Evolutionary conservation across 2,888 invertebrate species (phyloP), one percentile per base, ranked within the genome.

Genomic region (Crematogaster levior): DNA sequence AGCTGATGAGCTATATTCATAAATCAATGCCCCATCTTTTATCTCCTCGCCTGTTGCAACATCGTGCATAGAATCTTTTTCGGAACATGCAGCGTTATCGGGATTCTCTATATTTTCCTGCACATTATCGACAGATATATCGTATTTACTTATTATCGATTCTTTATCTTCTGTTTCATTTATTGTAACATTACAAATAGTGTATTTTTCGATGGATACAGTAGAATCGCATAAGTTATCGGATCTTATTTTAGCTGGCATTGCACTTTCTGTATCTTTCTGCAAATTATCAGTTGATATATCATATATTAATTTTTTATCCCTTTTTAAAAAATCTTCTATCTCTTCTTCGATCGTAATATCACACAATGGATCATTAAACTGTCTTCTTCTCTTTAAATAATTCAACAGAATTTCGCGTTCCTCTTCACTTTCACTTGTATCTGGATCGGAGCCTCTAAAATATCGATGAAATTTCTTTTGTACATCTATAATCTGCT

Each of bases 341-440:
- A 5, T 12, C 9, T 30, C 48, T 48, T 34, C 4, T 34, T 48
- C n/a, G n/a, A n/a, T n/a, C n/a, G n/a, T 48, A 21, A 1, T 4
- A 34, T 34, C 15, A 48, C 34, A 4, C 15, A 21, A 34, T 66
- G n/a, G 24, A 9, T 68, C 7, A n/a, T 51, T 15, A 21, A 3
- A 51, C 2, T 21, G n/a, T 4, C 9, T 34, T 21, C 1, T 68
- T 48, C 9, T 21, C 9, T 51, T 15, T n/a, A 51, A 1, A 21
- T 18, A 12, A 46, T 68, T 30, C 3, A 1, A 68, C 34, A 51
- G 7, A 51, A 68, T 51, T 15, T 68, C 15, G 0, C 1, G 4
- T 9, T 68, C 34, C 15, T 68, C 48, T 12, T 51, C 34, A 68
- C 30, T 68, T 21, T 68, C 66, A n/a, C 48, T 68, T 48, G n/a